Evolutionary conservation across 2,113 vertebrate genomes (phyloP).

Genomic region (Syngnathoides biaculeatus): DNA sequence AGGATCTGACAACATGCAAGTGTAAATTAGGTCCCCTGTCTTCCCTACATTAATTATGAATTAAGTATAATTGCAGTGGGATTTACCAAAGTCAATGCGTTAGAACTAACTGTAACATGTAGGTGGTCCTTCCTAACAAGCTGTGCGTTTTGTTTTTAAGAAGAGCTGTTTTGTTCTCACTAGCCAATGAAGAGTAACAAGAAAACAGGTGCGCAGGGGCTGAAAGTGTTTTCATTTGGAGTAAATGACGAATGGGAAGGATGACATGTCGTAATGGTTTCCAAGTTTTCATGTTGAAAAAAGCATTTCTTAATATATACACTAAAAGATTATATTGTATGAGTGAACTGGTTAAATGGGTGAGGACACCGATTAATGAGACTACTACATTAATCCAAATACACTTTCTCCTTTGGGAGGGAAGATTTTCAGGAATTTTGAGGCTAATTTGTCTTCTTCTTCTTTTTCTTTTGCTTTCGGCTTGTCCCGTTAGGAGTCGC

Average conservation of each 20-base stretch:
- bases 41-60: constrained; percentile 75
- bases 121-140: constrained; percentile 58
- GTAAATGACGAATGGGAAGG: constrained; percentile 1
- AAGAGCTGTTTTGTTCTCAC: constrained; percentile 12
- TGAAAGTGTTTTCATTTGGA: constrained; percentile 2
- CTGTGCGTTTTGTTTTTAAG: constrained; percentile 37
- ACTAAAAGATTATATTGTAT: not conserved
- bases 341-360: not conserved
- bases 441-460: not conserved
- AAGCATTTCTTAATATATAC: not conserved
- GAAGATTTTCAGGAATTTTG: not conserved
- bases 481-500: too few relatives aligned
- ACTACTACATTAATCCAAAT: not conserved
- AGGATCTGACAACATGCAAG: constrained; percentile 69
- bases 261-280: not conserved
- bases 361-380: constrained; percentile 24
- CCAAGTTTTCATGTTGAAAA: not conserved
- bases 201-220: constrained; percentile 21
- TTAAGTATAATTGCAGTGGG: constrained; percentile 73
- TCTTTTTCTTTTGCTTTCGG: too few relatives aligned
- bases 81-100: constrained; percentile 70
- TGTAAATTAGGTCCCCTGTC: constrained; percentile 77
- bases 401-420: not conserved
- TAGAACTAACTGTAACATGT: constrained; percentile 65
- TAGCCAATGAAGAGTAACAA: constrained; percentile 17